These are phyloP conservation scores for Myzus persicae DNA, from an alignment of 1,140 invertebrate species.

Conservation along the genomic window DNA sequence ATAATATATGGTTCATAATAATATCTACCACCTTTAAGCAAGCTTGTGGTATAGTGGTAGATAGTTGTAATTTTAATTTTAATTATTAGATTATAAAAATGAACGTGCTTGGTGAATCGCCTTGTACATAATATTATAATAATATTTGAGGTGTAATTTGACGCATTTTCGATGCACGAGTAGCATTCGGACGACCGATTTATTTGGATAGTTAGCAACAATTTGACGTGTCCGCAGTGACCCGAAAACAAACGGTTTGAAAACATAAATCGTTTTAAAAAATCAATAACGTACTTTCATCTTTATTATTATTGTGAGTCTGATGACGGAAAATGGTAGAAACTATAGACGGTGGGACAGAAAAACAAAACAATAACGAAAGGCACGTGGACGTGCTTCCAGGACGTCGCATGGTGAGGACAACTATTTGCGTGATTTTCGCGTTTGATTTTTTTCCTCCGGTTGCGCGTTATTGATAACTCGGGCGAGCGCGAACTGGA, in stretches of 20 bases:
- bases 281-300: conserved; percentile 2
- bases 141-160: neutral
- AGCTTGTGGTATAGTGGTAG: too few relatives aligned
- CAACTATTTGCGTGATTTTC: conserved; percentile 5
- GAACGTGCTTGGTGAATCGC: neutral
- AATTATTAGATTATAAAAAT: neutral
- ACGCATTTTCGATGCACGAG: neutral
- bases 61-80: too few relatives aligned
- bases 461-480: neutral
- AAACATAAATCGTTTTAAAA: neutral
- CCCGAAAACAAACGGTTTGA: neutral
- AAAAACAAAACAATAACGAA: conserved; percentile 12
- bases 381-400: neutral
- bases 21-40: too few relatives aligned
- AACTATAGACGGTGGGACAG: neutral
- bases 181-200: neutral
- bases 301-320: neutral
- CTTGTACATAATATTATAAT: neutral
- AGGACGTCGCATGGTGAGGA: neutral
- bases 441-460: conserved; percentile 4
- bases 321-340: neutral
- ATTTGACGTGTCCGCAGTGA: neutral
- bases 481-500: neutral
- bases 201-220: neutral
- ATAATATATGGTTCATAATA: too few relatives aligned